phyloP scores from a whole-genome alignment of 2,113 vertebrate genomes.

The Labeo rohita region DNA sequence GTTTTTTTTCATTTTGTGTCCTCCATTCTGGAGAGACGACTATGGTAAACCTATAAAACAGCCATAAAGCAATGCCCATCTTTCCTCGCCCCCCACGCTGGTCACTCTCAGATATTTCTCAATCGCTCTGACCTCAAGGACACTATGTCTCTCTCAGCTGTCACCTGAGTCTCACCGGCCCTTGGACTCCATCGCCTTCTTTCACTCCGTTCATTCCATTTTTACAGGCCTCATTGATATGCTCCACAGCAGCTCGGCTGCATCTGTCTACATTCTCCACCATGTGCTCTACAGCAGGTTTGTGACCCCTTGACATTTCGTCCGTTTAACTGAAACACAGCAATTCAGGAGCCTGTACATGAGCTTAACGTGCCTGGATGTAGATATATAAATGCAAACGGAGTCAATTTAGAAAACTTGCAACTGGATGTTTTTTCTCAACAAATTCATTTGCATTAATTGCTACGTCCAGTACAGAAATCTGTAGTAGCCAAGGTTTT shows the following conservation, averaged over 20 bases:
- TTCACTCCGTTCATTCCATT: constrained; percentile 19
- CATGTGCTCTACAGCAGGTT: constrained; percentile 19
- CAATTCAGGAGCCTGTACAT: constrained; percentile 15
- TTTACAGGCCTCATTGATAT: constrained; percentile 22
- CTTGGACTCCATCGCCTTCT: not conserved
- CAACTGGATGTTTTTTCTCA: not conserved
- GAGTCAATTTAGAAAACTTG: not conserved
- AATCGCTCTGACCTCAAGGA: constrained; percentile 18
- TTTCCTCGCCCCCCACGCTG: not conserved
- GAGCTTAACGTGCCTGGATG: not conserved
- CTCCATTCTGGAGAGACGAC: not conserved
- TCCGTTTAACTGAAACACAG: constrained; percentile 15
- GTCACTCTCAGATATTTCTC: constrained; percentile 9
- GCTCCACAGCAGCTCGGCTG: constrained; percentile 18
- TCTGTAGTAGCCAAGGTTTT: not conserved
- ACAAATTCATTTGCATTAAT: not conserved
- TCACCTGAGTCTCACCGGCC: constrained; percentile 13
- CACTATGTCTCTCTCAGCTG: not conserved
- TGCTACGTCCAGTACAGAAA: not conserved
- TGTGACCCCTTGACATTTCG: constrained; percentile 36
- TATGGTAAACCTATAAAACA: not conserved
- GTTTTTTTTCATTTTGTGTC: constrained; percentile 13
- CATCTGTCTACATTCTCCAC: constrained; percentile 31
- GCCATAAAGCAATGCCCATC: not conserved
- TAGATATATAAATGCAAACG: not conserved